Percentiles rank a stretch among this genome's conserved stretches.
Conservation (phyloP, 2,113 vertebrate species). For the Sinocyclocheilus anophthalmus region DNA sequence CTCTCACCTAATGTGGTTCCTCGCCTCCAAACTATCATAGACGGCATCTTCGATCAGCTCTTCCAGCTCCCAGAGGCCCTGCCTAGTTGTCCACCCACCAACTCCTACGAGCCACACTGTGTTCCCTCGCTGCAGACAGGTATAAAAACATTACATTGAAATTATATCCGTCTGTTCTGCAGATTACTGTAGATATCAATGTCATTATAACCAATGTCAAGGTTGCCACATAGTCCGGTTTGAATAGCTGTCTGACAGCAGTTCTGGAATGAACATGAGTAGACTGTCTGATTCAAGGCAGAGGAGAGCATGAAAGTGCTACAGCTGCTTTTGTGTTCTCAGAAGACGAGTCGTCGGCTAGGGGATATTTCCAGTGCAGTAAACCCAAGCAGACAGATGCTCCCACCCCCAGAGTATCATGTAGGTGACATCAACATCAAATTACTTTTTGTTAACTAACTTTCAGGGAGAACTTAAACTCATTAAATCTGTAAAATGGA, state of each 20-base stretch:
- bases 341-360: slow-evolving; percentile 69
- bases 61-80: slow-evolving; percentile 78
- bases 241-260: neutral
- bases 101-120: slow-evolving; percentile 61
- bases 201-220: slow-evolving; percentile 3
- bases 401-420: slow-evolving; percentile 72
- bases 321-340: slow-evolving; percentile 44
- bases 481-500: neutral
- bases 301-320: slow-evolving; percentile 23
- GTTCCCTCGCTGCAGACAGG: slow-evolving; percentile 67
- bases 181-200: slow-evolving; percentile 11
- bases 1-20: slow-evolving; percentile 85
- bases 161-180: slow-evolving; percentile 5
- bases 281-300: neutral
- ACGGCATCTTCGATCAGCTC: slow-evolving; percentile 88
- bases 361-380: slow-evolving; percentile 86
- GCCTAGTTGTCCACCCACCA: slow-evolving; percentile 66
- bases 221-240: neutral
- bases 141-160: slow-evolving; percentile 58
- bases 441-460: slow-evolving; percentile 11
- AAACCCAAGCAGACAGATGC: slow-evolving; percentile 63
- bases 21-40: slow-evolving; percentile 82
- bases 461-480: neutral
- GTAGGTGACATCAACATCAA: slow-evolving; percentile 69
- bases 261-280: neutral